These are phyloP conservation scores for Phenganax subtilis DNA, from an alignment of 92 coral and sea anemone species.

Conservation along the genomic window DNA sequence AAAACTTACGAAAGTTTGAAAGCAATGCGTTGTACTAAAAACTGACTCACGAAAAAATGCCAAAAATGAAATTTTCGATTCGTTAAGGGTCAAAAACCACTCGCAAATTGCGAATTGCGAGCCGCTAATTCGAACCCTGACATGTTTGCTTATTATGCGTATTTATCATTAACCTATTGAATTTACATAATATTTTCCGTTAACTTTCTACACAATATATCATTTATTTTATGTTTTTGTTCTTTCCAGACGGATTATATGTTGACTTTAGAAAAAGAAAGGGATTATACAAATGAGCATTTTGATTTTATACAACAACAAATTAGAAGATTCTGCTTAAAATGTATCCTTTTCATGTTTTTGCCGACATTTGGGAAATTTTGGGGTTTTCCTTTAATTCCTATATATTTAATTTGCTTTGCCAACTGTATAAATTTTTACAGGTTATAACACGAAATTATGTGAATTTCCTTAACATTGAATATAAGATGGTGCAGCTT, in stretches of 20 bases:
- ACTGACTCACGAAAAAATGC: too few relatives aligned
- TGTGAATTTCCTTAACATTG: constrained; percentile 48
- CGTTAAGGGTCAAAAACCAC: too few relatives aligned
- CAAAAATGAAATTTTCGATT: too few relatives aligned
- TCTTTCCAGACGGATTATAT: constrained; percentile 78
- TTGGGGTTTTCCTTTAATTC: too few relatives aligned
- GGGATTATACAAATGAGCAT: constrained; percentile 93
- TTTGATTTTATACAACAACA: constrained; percentile 98
- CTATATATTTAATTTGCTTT: background rate
- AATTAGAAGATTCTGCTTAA: constrained; percentile 88
- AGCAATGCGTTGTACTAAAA: too few relatives aligned
- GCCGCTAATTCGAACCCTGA: too few relatives aligned
- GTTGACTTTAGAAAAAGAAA: constrained; percentile 83
- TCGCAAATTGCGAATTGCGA: too few relatives aligned
- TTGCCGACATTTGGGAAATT: background rate
- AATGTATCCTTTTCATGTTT: constrained; percentile 75
- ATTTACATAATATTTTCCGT: background rate
- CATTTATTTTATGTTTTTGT: background rate
- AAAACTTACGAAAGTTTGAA: too few relatives aligned
- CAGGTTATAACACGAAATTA: background rate
- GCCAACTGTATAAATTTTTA: background rate
- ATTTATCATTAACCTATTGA: too few relatives aligned
- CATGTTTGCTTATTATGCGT: too few relatives aligned
- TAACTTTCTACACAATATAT: background rate
- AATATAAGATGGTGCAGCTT: constrained; percentile 81